Base-by-base conservation (phyloP, 2,113 vertebrate species). In the Danionella cerebrum region DNA sequence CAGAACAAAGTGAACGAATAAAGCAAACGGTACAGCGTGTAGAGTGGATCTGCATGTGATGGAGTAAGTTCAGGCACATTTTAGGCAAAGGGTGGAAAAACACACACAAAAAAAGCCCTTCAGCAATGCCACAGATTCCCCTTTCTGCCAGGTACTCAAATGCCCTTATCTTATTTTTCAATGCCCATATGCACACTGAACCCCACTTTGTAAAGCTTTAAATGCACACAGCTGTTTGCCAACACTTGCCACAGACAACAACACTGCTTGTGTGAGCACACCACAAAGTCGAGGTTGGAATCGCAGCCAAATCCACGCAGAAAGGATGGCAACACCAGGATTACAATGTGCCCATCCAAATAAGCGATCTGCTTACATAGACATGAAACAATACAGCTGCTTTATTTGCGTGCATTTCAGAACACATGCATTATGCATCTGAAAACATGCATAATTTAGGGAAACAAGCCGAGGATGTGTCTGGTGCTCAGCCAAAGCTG, bases 401-500 rank as follows among this genome's bases (percentile, higher is more conserved):
- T 78, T 73, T 79, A 81, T 84, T 79, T 76, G 58, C 29, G 53
- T 65, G 42, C 36, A 71, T 81, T 76, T 81, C 76, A 72, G 74
- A 66, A 70, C 12, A 16, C 65, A 73, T 82, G 79, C 73, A 83
- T 80, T 81, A 85, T 82, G 73, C 75, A 85, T 76, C 72, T 67
- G 22, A 74, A 70, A 55, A 59, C 71, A 81, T 83, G 83, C 79
- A 86, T 86, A 82, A 86, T 86, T 84, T 82, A 84, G 67, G 78
- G 69, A 63, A 80, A 85, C 71, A 84, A 84, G 79, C 76, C 57
- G 55, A 75, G 68, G 75, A 79, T 79, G 66, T 74, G 79, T 81
- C 80, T 83, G 83, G 57, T 55, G 70, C 67, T 42, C 50, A 50
- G 70, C 75, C 70, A 69, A 62, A 39, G 55, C 48, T 59, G 45